Percentiles rank a stretch among this genome's conserved stretches.
Conservation (phyloP, 2,797 vertebrate genomes). For the Varecia variegata region DNA sequence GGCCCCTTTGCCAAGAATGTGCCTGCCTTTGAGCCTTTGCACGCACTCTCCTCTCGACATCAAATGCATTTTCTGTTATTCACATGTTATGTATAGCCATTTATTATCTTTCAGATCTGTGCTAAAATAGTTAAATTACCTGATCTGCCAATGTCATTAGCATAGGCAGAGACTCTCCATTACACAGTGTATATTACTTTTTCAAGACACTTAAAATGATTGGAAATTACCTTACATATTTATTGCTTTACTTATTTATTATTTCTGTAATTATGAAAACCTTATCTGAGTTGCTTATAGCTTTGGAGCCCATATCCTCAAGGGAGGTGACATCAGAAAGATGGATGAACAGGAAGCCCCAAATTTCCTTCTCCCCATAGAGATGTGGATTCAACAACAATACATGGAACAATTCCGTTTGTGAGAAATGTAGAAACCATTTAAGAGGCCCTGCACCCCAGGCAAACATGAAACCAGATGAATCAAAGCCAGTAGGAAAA, state of each 20-base stretch:
- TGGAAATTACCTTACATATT: background rate
- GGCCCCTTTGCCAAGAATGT: background rate
- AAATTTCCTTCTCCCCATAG: background rate
- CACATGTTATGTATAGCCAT: background rate
- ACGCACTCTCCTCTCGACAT: background rate
- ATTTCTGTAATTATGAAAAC: background rate
- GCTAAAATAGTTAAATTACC: background rate
- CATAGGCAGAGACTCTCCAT: background rate
- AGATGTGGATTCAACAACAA: background rate
- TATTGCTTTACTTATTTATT: background rate
- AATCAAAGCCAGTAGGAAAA: background rate
- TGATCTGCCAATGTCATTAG: background rate
- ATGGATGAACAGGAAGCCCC: background rate
- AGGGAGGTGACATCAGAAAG: background rate
- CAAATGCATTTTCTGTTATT: background rate
- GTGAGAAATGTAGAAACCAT: background rate
- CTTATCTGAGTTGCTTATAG: background rate
- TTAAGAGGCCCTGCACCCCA: background rate
- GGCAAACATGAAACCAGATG: background rate
- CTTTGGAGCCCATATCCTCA: background rate
- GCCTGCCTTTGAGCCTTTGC: background rate
- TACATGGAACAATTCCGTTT: background rate
- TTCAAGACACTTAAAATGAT: background rate
- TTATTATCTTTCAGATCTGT: background rate
- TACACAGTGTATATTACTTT: background rate